Evolutionary conservation across 2,113 vertebrate genomes (phyloP).

Genomic region (Microcebus ravelobensis): DNA sequence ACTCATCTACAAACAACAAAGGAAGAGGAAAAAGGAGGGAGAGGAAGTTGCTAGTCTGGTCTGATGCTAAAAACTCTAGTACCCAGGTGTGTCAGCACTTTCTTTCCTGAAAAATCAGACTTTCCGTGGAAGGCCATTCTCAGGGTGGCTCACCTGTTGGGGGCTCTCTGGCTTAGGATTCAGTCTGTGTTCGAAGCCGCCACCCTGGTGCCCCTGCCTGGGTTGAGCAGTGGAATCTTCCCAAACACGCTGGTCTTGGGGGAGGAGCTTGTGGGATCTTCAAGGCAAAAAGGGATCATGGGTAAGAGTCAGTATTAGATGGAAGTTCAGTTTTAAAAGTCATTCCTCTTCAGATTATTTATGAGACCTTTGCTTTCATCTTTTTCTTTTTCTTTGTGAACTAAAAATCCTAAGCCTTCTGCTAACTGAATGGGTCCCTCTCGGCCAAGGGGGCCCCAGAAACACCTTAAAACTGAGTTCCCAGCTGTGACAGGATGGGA

Average conservation of each 20-base stretch:
- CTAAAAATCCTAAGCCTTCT: too few relatives aligned
- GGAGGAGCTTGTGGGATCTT: neutral
- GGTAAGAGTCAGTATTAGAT: neutral
- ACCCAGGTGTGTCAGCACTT: neutral
- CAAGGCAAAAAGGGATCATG: neutral
- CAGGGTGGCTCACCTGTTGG: neutral
- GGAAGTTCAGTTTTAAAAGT: neutral
- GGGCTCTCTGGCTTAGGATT: neutral
- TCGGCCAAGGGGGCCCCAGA: too few relatives aligned
- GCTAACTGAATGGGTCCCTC: too few relatives aligned
- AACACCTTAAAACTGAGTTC: too few relatives aligned
- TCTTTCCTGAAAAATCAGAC: neutral
- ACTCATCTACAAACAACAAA: neutral
- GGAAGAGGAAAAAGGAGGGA: neutral
- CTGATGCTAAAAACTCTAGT: neutral
- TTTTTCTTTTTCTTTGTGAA: neutral
- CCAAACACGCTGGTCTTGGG: neutral
- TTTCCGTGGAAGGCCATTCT: neutral
- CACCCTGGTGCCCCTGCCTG: neutral
- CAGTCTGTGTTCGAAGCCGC: neutral
- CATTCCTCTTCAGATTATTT: neutral
- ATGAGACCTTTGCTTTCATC: neutral
- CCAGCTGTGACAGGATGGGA: too few relatives aligned
- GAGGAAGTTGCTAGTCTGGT: neutral
- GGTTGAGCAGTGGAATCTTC: neutral